A percentile compares a stretch with the other conserved stretches of the same genome.
phyloP scores from a whole-genome alignment of 2,113 vertebrate genomes.

The Albula goreensis region DNA sequence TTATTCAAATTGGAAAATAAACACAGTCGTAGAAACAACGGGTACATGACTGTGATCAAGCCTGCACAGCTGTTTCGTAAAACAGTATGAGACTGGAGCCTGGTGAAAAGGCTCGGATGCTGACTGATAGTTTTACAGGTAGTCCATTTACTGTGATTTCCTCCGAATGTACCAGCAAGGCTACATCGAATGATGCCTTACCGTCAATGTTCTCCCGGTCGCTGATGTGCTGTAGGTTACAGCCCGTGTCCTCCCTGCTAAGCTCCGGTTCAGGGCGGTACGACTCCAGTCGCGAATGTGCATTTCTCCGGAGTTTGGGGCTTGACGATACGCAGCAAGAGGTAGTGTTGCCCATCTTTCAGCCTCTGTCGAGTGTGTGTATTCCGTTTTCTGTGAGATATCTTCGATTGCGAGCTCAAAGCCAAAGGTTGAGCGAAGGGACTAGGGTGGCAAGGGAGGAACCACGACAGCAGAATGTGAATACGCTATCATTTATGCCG shows the following conservation, averaged over 20 bases:
- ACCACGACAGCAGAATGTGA: slow-evolving; percentile 23
- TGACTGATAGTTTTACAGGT: background rate
- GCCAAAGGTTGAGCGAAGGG: slow-evolving; percentile 52
- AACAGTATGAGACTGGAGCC: background rate
- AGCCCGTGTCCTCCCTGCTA: slow-evolving; percentile 91
- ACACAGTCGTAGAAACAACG: no score
- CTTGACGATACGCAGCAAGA: slow-evolving; percentile 97
- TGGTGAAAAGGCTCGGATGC: background rate
- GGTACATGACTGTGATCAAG: no score
- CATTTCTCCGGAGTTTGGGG: slow-evolving; percentile 91
- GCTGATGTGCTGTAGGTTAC: slow-evolving; percentile 98
- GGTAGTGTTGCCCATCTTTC: slow-evolving; percentile 86
- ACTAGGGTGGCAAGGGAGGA: slow-evolving; percentile 21
- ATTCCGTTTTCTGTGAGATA: background rate
- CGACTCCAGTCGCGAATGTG: slow-evolving; percentile 87
- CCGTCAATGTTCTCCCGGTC: slow-evolving; percentile 93
- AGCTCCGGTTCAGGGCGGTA: slow-evolving; percentile 89
- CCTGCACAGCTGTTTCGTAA: background rate
- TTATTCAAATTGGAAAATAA: no score
- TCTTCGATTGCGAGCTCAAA: background rate
- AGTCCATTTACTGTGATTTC: background rate
- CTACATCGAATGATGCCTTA: slow-evolving; percentile 54
- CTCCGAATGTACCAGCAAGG: background rate
- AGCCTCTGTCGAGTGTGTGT: slow-evolving; percentile 10
- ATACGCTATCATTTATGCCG: slow-evolving; percentile 27